Conservation (phyloP, 2,888 invertebrate genomes). For the Fabriciana adippe region DNA sequence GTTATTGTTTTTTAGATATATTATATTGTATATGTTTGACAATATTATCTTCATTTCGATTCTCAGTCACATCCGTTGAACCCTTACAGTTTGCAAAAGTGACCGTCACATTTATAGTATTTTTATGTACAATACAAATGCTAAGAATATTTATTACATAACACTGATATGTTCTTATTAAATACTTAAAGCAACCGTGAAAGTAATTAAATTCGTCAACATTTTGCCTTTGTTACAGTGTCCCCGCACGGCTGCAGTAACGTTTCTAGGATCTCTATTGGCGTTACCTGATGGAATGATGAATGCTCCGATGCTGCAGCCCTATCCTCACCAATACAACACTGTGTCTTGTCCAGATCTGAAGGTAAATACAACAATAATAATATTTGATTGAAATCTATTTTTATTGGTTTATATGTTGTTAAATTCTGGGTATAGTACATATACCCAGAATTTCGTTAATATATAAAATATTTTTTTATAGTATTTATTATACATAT, state of each 20-base stretch:
- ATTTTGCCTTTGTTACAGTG: conserved; percentile 69
- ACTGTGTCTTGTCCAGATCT: conserved; percentile 87
- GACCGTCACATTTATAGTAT: too few species aligned
- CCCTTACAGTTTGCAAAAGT: too few species aligned
- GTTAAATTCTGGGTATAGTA: too few species aligned
- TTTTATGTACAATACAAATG: too few species aligned
- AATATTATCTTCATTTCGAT: too few species aligned
- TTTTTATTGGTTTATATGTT: too few species aligned
- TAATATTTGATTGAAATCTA: not conserved
- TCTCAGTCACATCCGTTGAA: too few species aligned
- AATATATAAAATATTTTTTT: too few species aligned
- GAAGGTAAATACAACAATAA: conserved; percentile 80
- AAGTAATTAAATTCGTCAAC: not conserved
- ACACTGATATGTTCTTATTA: too few species aligned
- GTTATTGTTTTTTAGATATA: conserved; percentile 31
- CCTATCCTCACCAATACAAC: conserved; percentile 84
- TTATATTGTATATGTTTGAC: not conserved
- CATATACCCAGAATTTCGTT: too few species aligned
- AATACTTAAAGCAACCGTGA: not conserved
- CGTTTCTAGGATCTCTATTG: conserved; percentile 92
- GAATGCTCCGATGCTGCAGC: conserved; percentile 86
- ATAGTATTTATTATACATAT: too few species aligned
- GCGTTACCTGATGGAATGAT: conserved; percentile 89
- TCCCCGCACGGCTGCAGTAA: conserved; percentile 95
- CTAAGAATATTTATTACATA: too few species aligned